Base-by-base conservation (phyloP, 2,797 vertebrate genomes). In the Clamator glandarius region DNA sequence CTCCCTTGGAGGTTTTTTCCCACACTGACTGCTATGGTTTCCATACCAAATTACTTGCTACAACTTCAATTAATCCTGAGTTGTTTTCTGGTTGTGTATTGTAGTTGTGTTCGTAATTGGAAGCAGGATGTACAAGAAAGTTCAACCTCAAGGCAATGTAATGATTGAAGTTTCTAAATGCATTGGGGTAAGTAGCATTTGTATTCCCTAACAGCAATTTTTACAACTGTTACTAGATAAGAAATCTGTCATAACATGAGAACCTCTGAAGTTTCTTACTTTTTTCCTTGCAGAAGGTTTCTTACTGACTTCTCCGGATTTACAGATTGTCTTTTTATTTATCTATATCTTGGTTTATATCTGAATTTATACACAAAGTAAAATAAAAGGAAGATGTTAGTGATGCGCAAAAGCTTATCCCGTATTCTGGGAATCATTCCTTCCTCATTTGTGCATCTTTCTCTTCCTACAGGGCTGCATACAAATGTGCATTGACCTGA, bases 81-180 rank as follows among this genome's bases (percentile, higher is more conserved):
- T 63, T 78, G 18, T 8, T 81, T 77, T 93, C 59, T 90, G 28
- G 93, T 90, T 93, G 92, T 50, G 31, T 90, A 29, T 39, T 89
- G 75, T 97, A 99, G 99, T 98, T 95, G 99, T 99, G 61, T 99
- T 99, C 70, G 35, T 99, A 31, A 2, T 91, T 36, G 99, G 99
- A 87, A 99, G 98, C 55, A 24, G 92, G 23, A 98, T 99, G 99
- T 99, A 99, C 96, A 98, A 98, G 97, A 99, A 99, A 97, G 95
- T 97, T 89, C 89, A 98, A 93, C 99, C 99, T 2, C 97, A 99
- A 95, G 99, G 99, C 54, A 99, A 99, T 87, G 89, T 99, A 87
- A 99, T 99, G 96, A 76, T 98, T 89, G 93, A 98, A 91, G 99
- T 99, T 82, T 98, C 74, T 96, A 98, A 98, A 93, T 99, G 99